Evolutionary conservation across 2,888 invertebrate genomes (phyloP), one percentile per base, ranked within the genome.

Genomic region (Hypselothyrea guttata): DNA sequence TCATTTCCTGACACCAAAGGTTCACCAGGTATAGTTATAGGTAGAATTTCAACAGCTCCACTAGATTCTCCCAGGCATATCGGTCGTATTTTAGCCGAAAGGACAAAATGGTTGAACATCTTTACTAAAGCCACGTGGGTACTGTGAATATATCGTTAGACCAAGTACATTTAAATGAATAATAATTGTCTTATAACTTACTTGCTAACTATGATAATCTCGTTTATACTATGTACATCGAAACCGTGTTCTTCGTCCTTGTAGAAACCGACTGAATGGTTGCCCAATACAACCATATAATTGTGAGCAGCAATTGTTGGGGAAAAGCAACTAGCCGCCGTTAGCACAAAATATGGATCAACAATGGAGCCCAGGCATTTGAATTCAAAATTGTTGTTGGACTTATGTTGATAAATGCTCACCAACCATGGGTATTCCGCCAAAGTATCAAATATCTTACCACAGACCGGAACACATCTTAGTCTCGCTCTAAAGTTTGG

Each of bases 391-490:
- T 3, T 18, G 1, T 11, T 7, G 0, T 2, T 0, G 1, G 0
- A 0, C 0, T 3, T 8, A 1, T 15, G 11, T 8, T 45, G 4
- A 34, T 64, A 73, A 4, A 75, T 48, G 27, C 77, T 86, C 2
- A 84, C 86, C 12, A 86, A 56, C 89, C 88, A 89, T 4, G 88
- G 89, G 18, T 61, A 42, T 1, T 41, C 44, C 46, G 75, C 0
- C 0, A 59, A 38, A 30, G 74, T 44, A 0, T 4, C n/a, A 30
- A 47, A n/a, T 18, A 44, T 28, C 57, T 33, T 65, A 0, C 87
- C 89, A 44, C 89, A 89, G 5, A 75, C 63, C 3, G 82, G 86
- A 2, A 48, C 52, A 52, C 89, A 89, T 9, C 66, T 65, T 0
- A 58, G 4, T 42, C 53, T 22, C 3, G 3, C 3, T 2, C 22